Evolutionary conservation across 2,888 invertebrate species (phyloP).

Genomic region (Drosophila vallismaia): DNA sequence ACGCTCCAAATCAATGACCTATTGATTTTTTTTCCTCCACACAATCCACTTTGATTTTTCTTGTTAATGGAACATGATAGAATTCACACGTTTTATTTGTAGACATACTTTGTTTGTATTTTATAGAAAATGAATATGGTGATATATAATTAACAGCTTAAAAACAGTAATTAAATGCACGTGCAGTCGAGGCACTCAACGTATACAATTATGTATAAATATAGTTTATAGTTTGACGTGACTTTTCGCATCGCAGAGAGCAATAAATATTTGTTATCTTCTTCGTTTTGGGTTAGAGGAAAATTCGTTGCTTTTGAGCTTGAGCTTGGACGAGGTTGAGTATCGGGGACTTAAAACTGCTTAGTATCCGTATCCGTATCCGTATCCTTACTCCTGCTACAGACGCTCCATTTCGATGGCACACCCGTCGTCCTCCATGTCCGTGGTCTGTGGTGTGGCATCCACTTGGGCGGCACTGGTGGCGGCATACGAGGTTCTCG

Average conservation of each 20-base stretch:
- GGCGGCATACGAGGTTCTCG: constrained; percentile 27
- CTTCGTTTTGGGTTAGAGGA: constrained; percentile 6
- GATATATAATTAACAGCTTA: constrained; percentile 44
- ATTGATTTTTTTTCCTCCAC: constrained; percentile 51
- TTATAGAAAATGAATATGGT: constrained; percentile 22
- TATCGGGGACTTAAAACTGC: constrained; percentile 37
- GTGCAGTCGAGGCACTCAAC: constrained; percentile 40
- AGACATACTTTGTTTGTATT: not conserved
- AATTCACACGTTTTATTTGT: constrained; percentile 36
- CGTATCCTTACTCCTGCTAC: constrained; percentile 33
- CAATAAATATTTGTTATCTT: constrained; percentile 9
- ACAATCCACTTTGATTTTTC: constrained; percentile 12
- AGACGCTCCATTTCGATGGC: constrained; percentile 75
- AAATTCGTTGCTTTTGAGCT: constrained; percentile 41
- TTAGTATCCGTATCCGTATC: not conserved
- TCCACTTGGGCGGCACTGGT: constrained; percentile 1
- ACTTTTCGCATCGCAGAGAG: constrained; percentile 9
- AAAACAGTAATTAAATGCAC: constrained; percentile 63
- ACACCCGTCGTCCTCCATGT: constrained; percentile 40
- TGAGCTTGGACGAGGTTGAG: constrained; percentile 50
- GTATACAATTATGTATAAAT: constrained; percentile 29
- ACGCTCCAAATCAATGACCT: constrained; percentile 15
- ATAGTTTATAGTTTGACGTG: constrained; percentile 26
- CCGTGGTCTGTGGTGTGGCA: not conserved
- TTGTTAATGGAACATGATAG: constrained; percentile 28